Evolutionary conservation across 1,140 invertebrate species (phyloP).

Genomic region (Trichonephila clavipes): DNA sequence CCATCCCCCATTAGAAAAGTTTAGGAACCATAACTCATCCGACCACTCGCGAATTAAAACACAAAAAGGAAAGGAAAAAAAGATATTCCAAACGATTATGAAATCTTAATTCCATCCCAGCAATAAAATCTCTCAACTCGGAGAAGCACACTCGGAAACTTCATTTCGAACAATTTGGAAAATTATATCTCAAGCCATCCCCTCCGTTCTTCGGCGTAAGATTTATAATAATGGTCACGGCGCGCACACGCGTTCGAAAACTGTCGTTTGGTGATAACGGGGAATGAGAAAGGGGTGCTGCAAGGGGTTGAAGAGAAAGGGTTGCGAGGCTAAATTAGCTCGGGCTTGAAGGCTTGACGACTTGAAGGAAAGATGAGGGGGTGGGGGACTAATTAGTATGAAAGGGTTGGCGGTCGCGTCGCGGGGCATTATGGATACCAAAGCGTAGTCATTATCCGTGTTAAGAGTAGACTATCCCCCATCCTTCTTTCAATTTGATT

Average conservation of each 20-base stretch:
- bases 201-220: constrained; percentile 9
- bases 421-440: constrained; percentile 65
- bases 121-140: constrained; percentile 67
- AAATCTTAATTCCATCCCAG: constrained; percentile 69
- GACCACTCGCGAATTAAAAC: constrained; percentile 4
- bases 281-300: background rate
- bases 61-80: constrained; percentile 3
- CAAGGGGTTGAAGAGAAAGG: constrained; percentile 45
- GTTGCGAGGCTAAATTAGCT: constrained; percentile 59
- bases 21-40: constrained; percentile 19
- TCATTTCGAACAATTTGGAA: constrained; percentile 72
- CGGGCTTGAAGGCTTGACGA: constrained; percentile 2
- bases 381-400: constrained; percentile 63
- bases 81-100: constrained; percentile 43
- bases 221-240: constrained; percentile 68
- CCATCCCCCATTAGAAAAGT: background rate
- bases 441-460: constrained; percentile 50
- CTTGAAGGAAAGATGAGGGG: constrained; percentile 25
- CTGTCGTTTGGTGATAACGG: constrained; percentile 64
- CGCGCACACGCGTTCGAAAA: constrained; percentile 11
- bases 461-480: background rate
- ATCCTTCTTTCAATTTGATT: constrained; percentile 47
- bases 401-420: constrained; percentile 71
- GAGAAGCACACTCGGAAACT: constrained; percentile 40
- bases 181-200: constrained; percentile 57